phyloP scores from a whole-genome alignment of 2,113 vertebrate species.

The Dasyprocta punctata region DNA sequence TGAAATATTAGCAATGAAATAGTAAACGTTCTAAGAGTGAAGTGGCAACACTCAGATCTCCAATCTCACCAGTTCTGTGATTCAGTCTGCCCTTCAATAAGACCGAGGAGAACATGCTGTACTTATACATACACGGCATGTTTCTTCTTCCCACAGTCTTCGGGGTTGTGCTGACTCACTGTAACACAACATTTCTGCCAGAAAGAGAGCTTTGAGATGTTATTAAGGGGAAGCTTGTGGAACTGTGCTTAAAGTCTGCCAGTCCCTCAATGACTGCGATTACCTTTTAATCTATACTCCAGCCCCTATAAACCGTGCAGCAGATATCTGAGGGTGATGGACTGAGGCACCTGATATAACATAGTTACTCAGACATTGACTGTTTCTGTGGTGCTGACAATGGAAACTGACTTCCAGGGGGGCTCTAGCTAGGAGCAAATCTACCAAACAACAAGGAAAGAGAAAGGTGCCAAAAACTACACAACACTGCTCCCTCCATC shows the following conservation, averaged over 20 bases:
- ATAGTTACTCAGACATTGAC: not conserved
- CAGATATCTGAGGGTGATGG: not conserved
- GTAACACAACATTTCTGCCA: not conserved
- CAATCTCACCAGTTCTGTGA: not conserved
- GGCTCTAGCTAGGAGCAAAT: not conserved
- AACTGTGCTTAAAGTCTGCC: not conserved
- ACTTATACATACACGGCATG: not conserved
- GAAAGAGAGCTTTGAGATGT: not conserved
- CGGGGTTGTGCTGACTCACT: fast-evolving
- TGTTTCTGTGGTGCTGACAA: fast-evolving
- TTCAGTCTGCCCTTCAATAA: not conserved
- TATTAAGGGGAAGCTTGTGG: not conserved
- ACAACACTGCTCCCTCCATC: not conserved
- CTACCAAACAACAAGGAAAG: not conserved
- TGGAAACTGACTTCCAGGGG: not conserved
- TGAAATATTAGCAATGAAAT: not conserved
- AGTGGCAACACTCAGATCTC: not conserved
- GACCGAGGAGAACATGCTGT: too few species aligned
- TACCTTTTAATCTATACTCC: not conserved
- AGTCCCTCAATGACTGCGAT: not conserved
- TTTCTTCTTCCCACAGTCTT: not conserved
- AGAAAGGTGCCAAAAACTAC: not conserved
- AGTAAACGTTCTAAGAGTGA: not conserved
- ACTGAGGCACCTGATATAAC: not conserved
- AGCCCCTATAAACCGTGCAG: not conserved